Evolutionary conservation across 2,797 vertebrate genomes (phyloP).

Genomic region (Mormyrops boulengeri): DNA sequence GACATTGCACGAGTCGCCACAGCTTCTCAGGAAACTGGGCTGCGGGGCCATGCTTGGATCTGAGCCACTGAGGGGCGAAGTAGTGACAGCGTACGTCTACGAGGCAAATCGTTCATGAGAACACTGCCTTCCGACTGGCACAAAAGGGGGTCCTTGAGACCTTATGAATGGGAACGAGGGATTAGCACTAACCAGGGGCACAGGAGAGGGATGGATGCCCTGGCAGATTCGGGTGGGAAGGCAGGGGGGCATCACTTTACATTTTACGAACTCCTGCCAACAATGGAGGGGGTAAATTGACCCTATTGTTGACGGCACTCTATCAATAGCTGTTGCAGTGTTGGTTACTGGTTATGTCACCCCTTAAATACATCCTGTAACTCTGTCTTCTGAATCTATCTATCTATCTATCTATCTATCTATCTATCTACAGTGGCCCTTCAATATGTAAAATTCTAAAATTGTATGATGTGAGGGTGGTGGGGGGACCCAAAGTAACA

Average conservation of each 20-base stretch:
- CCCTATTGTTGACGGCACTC: not conserved
- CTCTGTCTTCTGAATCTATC: not conserved
- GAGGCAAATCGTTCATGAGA: not conserved
- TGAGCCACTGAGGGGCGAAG: not conserved
- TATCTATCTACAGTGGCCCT: not conserved
- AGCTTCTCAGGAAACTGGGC: not conserved
- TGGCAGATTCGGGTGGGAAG: not conserved
- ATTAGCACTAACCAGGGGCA: not conserved
- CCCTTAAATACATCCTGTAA: not conserved
- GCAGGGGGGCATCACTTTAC: not conserved
- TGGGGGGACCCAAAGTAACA: not conserved
- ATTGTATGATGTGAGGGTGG: not conserved
- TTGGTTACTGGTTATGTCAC: not conserved
- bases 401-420: too few species aligned
- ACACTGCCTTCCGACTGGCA: not conserved
- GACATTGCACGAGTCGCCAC: not conserved
- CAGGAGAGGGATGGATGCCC: not conserved
- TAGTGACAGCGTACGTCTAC: not conserved
- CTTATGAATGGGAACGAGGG: not conserved
- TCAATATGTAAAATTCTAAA: not conserved
- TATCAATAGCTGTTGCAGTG: not conserved
- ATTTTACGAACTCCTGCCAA: not conserved
- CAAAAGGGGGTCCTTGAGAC: not conserved
- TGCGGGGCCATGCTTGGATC: not conserved
- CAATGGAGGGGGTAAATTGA: not conserved